These are phyloP conservation scores for Caligus rogercresseyi DNA, from an alignment of 1,140 invertebrate genomes.

Conservation along the genomic window DNA sequence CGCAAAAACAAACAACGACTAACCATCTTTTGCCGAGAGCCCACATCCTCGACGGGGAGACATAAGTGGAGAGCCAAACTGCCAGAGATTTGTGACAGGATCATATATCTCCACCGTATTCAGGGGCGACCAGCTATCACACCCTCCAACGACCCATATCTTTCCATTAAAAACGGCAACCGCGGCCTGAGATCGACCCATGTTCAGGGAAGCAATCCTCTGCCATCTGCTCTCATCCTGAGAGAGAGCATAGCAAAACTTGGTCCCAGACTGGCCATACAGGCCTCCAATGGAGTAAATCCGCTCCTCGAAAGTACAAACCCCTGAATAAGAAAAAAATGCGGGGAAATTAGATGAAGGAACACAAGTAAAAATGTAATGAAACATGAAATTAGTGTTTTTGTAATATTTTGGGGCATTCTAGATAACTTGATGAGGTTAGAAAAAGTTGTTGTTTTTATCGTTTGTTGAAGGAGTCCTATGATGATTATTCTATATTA, in stretches of 20 bases:
- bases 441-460: no score
- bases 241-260: slow-evolving; percentile 52
- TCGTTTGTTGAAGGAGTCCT: no score
- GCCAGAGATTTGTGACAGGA: slow-evolving; percentile 32
- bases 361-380: no score
- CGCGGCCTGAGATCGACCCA: slow-evolving; percentile 52
- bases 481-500: no score
- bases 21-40: slow-evolving; percentile 41
- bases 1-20: slow-evolving; percentile 21
- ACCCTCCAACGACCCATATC: slow-evolving; percentile 37
- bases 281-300: slow-evolving; percentile 63
- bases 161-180: slow-evolving; percentile 31
- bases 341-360: neutral
- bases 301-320: slow-evolving; percentile 46
- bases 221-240: slow-evolving; percentile 43
- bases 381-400: no score
- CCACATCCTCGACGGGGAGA: slow-evolving; percentile 49
- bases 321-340: slow-evolving; percentile 33
- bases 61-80: slow-evolving; percentile 38
- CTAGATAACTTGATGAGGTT: no score
- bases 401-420: no score
- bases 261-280: slow-evolving; percentile 52
- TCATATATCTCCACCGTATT: slow-evolving; percentile 38
- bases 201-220: slow-evolving; percentile 43
- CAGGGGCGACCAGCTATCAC: slow-evolving; percentile 38